phyloP scores from a whole-genome alignment of 2,888 invertebrate species.

The Rhagonycha fulva region DNA sequence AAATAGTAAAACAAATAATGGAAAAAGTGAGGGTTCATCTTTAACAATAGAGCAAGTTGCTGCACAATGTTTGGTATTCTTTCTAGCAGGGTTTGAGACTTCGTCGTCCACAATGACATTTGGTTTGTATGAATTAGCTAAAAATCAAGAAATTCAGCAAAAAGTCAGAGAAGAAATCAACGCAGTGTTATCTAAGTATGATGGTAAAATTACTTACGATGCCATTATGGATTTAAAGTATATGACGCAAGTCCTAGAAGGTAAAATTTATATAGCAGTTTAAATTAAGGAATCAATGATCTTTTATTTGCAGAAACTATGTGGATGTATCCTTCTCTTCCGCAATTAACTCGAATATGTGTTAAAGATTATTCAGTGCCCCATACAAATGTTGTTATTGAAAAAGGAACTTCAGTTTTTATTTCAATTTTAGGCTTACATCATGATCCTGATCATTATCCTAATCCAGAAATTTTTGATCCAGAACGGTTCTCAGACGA shows the following conservation, averaged over 20 bases:
- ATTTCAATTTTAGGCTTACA: not conserved
- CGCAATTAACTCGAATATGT: slow-evolving; percentile 34
- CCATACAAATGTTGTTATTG: slow-evolving; percentile 41
- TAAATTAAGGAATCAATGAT: too few species aligned
- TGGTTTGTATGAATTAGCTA: slow-evolving; percentile 59
- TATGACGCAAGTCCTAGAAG: slow-evolving; percentile 61
- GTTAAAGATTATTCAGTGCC: slow-evolving; percentile 42
- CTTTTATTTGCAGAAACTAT: slow-evolving; percentile 45
- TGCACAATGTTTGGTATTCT: slow-evolving; percentile 62
- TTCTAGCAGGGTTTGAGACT: slow-evolving; percentile 67
- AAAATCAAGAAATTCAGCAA: slow-evolving; percentile 59
- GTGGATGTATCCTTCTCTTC: slow-evolving; percentile 46
- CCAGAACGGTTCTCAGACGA: too few species aligned
- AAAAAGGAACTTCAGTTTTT: slow-evolving; percentile 42
- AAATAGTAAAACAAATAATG: not conserved
- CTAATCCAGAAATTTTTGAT: too few species aligned
- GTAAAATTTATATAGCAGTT: slow-evolving; percentile 41
- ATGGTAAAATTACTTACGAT: slow-evolving; percentile 56
- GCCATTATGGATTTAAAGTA: slow-evolving; percentile 52
- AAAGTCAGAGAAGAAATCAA: slow-evolving; percentile 57
- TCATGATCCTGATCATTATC: not conserved
- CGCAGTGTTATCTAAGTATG: slow-evolving; percentile 52
- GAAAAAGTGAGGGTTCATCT: not conserved
- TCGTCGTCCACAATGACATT: slow-evolving; percentile 65
- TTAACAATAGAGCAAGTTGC: slow-evolving; percentile 58